A percentile compares a stretch with the other conserved stretches of the same genome.
These are phyloP conservation scores for Hyposoter dolosus DNA, from an alignment of 2,888 invertebrate species.

Conservation along the genomic window DNA sequence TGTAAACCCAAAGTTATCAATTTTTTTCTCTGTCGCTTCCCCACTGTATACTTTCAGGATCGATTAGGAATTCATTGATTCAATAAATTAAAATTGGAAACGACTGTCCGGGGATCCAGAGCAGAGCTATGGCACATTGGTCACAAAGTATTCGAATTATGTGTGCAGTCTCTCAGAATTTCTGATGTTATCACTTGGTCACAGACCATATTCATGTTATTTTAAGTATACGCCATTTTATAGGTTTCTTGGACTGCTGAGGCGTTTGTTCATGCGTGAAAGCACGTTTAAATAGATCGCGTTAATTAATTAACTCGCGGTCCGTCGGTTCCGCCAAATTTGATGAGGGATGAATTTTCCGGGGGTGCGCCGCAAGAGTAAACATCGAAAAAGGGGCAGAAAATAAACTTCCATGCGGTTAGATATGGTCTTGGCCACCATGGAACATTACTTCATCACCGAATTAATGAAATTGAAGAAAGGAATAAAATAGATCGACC, in stretches of 20 bases:
- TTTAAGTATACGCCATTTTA: slow-evolving; percentile 13
- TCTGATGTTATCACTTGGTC: neutral
- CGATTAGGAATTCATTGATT: neutral
- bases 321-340: slow-evolving; percentile 63
- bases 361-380: slow-evolving; percentile 54
- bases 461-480: slow-evolving; percentile 1
- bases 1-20: neutral
- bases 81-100: neutral
- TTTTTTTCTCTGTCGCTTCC: neutral
- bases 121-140: neutral
- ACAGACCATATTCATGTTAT: neutral
- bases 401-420: slow-evolving; percentile 15
- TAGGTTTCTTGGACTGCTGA: slow-evolving; percentile 39
- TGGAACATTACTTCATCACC: slow-evolving; percentile 1
- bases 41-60: neutral
- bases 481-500: slow-evolving; percentile 11
- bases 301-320: slow-evolving; percentile 71
- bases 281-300: slow-evolving; percentile 46
- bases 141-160: neutral
- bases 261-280: slow-evolving; percentile 55
- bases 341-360: slow-evolving; percentile 51
- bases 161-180: neutral
- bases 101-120: neutral
- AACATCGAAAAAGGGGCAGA: slow-evolving; percentile 32
- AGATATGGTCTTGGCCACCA: neutral